Conservation (phyloP, 2,797 vertebrate genomes). For the Cuniculus paca region DNA sequence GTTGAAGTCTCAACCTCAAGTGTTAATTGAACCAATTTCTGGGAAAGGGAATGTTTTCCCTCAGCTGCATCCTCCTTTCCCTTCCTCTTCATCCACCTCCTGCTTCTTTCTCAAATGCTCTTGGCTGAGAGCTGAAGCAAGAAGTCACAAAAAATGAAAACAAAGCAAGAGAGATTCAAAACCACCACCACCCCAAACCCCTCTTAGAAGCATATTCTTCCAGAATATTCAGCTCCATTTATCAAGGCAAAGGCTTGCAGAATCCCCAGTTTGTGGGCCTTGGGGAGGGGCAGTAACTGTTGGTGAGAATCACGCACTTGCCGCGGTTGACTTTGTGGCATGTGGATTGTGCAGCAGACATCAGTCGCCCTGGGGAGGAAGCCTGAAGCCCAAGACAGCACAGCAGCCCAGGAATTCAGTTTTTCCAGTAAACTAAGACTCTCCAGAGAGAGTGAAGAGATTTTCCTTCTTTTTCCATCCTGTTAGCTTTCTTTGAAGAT, state of each 20-base stretch:
- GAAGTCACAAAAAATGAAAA: not conserved
- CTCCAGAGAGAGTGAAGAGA: constrained; percentile 30
- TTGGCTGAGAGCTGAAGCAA: not conserved
- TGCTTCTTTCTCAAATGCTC: not conserved
- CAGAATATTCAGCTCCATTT: not conserved
- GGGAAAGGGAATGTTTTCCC: not conserved
- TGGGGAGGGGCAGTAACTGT: not conserved
- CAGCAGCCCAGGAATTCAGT: not conserved
- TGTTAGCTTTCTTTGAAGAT: constrained; percentile 38
- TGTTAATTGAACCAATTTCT: not conserved
- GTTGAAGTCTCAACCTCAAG: not conserved
- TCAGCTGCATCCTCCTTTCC: not conserved
- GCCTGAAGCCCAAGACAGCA: not conserved
- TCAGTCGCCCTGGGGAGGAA: constrained; percentile 41
- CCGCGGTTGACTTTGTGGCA: not conserved
- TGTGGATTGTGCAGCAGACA: not conserved
- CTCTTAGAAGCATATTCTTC: not conserved
- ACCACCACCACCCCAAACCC: not conserved
- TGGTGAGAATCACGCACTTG: not conserved
- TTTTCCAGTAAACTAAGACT: constrained; percentile 69
- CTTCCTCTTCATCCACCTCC: not conserved
- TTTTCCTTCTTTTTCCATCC: not conserved
- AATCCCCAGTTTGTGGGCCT: not conserved
- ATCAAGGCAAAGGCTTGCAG: not conserved
- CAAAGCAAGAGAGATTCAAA: not conserved